Evolutionary conservation across 1,140 invertebrate genomes (phyloP).

Genomic region (Bombus affinis): DNA sequence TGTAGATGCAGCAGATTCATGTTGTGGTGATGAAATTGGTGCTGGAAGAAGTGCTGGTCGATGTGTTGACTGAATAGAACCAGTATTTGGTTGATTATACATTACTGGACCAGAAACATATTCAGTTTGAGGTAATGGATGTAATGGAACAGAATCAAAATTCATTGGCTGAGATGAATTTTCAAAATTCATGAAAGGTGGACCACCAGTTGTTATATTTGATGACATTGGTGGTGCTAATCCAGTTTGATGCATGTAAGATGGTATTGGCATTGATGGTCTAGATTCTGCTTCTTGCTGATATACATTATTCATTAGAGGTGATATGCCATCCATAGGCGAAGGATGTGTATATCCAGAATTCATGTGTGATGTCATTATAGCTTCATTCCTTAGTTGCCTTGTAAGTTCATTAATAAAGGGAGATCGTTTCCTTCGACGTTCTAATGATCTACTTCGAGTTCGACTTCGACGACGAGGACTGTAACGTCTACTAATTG

Average conservation of each 20-base stretch:
- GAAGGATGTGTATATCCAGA: slow-evolving; percentile 51
- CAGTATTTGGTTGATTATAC: slow-evolving; percentile 71
- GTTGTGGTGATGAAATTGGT: slow-evolving; percentile 72
- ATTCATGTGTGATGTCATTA: slow-evolving; percentile 41
- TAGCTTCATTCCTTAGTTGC: slow-evolving; percentile 72
- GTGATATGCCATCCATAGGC: slow-evolving; percentile 51
- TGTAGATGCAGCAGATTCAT: slow-evolving; percentile 70
- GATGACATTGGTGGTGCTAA: slow-evolving; percentile 40
- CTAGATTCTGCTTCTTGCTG: slow-evolving; percentile 34
- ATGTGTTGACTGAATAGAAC: slow-evolving; percentile 40
- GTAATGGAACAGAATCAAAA: slow-evolving; percentile 66
- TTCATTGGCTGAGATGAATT: slow-evolving; percentile 62
- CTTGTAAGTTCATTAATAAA: slow-evolving; percentile 79
- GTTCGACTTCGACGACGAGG: slow-evolving; percentile 72
- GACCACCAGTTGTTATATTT: slow-evolving; percentile 32
- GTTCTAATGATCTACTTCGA: slow-evolving; percentile 71
- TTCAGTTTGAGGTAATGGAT: slow-evolving; percentile 61
- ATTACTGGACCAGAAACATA: slow-evolving; percentile 71
- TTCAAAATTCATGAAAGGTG: slow-evolving; percentile 75
- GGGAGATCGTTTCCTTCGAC: slow-evolving; percentile 78
- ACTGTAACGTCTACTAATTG: slow-evolving; percentile 67
- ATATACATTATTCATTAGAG: slow-evolving; percentile 51
- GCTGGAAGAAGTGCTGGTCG: slow-evolving; percentile 52
- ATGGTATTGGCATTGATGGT: slow-evolving; percentile 35
- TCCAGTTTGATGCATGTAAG: slow-evolving; percentile 64